Percentiles rank a stretch among this genome's conserved stretches.
These are phyloP conservation scores for Melipona bicolor DNA, from an alignment of 2,888 invertebrate species.

Conservation along the genomic window DNA sequence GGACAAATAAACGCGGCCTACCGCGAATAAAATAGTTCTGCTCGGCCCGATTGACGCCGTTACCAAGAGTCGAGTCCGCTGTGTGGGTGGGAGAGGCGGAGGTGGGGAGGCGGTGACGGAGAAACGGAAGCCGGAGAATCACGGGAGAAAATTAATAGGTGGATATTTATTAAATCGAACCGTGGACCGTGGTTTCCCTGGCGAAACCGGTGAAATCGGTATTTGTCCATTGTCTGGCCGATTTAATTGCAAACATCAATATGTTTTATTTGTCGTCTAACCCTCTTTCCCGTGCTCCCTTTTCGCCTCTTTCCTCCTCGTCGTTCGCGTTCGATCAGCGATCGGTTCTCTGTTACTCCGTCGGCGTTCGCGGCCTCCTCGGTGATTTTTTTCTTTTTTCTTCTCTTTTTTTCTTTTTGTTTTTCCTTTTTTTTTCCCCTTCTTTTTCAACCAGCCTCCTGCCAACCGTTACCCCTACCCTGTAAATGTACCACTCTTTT, in stretches of 20 bases:
- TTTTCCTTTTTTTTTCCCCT: no score
- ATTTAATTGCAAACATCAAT: constrained; percentile 83
- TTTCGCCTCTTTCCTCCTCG: constrained; percentile 1
- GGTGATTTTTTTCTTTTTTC: constrained; percentile 32
- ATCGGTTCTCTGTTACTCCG: constrained; percentile 10
- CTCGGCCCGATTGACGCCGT: constrained; percentile 38
- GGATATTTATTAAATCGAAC: constrained; percentile 82
- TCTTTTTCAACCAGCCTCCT: background rate
- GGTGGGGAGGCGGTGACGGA: constrained; percentile 27
- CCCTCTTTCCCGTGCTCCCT: constrained; percentile 28
- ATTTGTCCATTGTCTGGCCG: constrained; percentile 82
- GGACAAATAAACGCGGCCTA: constrained; percentile 70
- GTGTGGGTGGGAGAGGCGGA: constrained; percentile 2
- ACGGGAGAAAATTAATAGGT: constrained; percentile 70
- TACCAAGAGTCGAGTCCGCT: background rate
- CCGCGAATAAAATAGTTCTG: constrained; percentile 73
- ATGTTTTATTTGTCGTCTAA: constrained; percentile 78
- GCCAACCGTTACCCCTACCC: background rate
- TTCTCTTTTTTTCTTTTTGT: background rate
- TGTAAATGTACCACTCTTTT: constrained; percentile 38
- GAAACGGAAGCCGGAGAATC: constrained; percentile 46
- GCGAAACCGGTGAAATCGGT: constrained; percentile 73
- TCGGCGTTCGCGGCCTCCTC: constrained; percentile 35
- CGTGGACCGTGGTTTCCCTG: constrained; percentile 34
- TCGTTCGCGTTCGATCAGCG: background rate